Base-by-base conservation (phyloP, 2,113 vertebrate species). In the Psilopsiagon aymara region DNA sequence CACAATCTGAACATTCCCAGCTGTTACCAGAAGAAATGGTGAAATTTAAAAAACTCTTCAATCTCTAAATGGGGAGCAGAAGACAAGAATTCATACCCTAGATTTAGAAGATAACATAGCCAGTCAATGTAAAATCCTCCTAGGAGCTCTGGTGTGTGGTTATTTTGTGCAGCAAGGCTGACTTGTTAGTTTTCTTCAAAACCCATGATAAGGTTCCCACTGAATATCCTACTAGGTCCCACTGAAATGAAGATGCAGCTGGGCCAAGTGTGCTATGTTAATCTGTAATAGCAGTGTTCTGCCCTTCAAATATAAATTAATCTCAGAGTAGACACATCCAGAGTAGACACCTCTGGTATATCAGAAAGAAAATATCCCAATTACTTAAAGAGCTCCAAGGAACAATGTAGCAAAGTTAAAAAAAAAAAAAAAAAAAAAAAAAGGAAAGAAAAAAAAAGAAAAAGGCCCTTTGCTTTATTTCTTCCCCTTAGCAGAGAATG, bases 181-280 rank as follows among this genome's bases (percentile, higher is more conserved):
- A 53, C 17, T 4, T 2, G 5, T n/a, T 59, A 51, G 5, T 29
- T 69, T 82, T 60, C 27, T 79, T 41, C 25, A 43, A 77, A 92
- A 60, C 2, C 0, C 19, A 39, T 1, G 4, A 51, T 15, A 47
- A 46, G 3, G 1, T 49, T 81, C 8, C 28, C 53, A 5, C 18
- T 78, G 46, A 81, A 67, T 37, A 37, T 11, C 9, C 11, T 79
- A 41, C 13, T 20, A 60, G 3, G 9, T 68, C 39, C 9, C 35
- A 18, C 1, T 63, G n/a, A 84, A 91, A 67, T 24, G 5, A 82
- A 71, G 16, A 12, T 31, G 12, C 9, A 19, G 25, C 11, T 39
- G 13, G 9, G 33, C 6, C 2, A 2, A 39, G 9, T 29, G 8
- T 20, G 28, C 24, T 51, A 52, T 6, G 7, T 57, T 37, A 71